phyloP scores from a whole-genome alignment of 2,113 vertebrate species.

The Rallus limicola region DNA sequence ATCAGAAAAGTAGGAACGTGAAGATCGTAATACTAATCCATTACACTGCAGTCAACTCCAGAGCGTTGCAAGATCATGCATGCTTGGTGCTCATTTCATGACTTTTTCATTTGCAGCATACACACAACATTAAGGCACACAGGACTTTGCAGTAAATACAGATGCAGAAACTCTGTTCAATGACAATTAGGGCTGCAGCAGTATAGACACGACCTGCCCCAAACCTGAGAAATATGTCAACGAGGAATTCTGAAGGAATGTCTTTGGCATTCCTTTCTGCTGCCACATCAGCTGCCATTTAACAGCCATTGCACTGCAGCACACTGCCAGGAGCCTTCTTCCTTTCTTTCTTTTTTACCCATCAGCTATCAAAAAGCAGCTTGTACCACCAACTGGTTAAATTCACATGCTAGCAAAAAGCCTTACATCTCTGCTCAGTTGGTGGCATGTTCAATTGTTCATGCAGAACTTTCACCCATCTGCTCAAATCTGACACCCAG shows the following conservation, averaged over 20 bases:
- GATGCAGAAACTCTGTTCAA: slow-evolving; percentile 1
- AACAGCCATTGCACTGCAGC: slow-evolving; percentile 10
- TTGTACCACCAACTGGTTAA: slow-evolving; percentile 20
- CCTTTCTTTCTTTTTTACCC: not conserved
- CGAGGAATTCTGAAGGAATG: slow-evolving; percentile 25
- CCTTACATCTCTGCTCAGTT: not conserved
- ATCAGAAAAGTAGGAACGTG: slow-evolving; percentile 66
- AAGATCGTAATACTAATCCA: slow-evolving; percentile 56
- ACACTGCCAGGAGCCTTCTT: not conserved
- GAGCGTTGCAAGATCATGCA: slow-evolving; percentile 37
- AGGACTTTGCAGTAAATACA: slow-evolving; percentile 3
- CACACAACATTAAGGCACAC: not conserved
- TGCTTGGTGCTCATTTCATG: slow-evolving; percentile 9
- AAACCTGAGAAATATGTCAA: not conserved
- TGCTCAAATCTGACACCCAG: not conserved
- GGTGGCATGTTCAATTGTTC: not conserved
- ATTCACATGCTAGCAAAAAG: slow-evolving; percentile 35
- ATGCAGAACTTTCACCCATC: slow-evolving; percentile 38
- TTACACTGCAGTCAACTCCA: slow-evolving; percentile 41
- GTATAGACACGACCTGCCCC: not conserved
- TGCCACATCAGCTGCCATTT: not conserved
- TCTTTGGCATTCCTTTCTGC: slow-evolving; percentile 12
- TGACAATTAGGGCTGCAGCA: not conserved
- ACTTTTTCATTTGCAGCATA: not conserved
- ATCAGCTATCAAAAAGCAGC: not conserved